These are phyloP conservation scores for Rana temporaria DNA, from an alignment of 2,113 vertebrate species.

Conservation along the genomic window DNA sequence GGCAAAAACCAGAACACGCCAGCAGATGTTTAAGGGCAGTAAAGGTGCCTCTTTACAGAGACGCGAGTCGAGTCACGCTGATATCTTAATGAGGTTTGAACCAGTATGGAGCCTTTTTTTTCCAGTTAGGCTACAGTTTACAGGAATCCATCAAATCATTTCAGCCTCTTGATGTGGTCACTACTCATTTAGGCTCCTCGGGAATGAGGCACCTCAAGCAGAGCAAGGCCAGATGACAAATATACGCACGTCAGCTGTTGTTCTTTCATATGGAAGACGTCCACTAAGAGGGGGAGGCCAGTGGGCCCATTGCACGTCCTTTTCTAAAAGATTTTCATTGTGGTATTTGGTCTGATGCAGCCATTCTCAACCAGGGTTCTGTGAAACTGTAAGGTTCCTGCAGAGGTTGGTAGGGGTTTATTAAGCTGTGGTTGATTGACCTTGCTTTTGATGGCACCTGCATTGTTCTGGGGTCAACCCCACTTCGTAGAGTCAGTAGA, in stretches of 20 bases:
- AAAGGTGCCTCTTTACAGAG: constrained; percentile 53
- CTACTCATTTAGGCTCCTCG: constrained; percentile 46
- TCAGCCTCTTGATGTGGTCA: constrained; percentile 17
- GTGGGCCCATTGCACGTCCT: too few relatives aligned
- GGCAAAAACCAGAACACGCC: constrained; percentile 30
- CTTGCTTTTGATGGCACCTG: too few relatives aligned
- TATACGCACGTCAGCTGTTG: constrained; percentile 28
- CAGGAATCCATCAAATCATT: constrained; percentile 51
- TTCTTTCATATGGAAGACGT: constrained; percentile 4
- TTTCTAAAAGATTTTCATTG: too few relatives aligned
- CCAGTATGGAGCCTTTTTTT: constrained; percentile 24
- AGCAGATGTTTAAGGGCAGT: constrained; percentile 57
- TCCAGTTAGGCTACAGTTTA: constrained; percentile 11
- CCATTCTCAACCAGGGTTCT: too few relatives aligned
- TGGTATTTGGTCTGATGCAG: too few relatives aligned
- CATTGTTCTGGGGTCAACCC: too few relatives aligned
- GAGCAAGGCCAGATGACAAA: constrained; percentile 33
- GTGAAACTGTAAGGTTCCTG: too few relatives aligned
- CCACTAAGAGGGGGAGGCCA: neutral
- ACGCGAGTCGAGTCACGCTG: constrained; percentile 43
- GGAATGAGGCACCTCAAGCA: constrained; percentile 30
- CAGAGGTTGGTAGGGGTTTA: too few relatives aligned
- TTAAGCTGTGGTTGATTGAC: too few relatives aligned
- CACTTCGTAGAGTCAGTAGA: too few relatives aligned
- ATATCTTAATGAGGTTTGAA: constrained; percentile 55